Evolutionary conservation across 2,113 vertebrate species (phyloP).

Genomic region (Tringa solitaria): DNA sequence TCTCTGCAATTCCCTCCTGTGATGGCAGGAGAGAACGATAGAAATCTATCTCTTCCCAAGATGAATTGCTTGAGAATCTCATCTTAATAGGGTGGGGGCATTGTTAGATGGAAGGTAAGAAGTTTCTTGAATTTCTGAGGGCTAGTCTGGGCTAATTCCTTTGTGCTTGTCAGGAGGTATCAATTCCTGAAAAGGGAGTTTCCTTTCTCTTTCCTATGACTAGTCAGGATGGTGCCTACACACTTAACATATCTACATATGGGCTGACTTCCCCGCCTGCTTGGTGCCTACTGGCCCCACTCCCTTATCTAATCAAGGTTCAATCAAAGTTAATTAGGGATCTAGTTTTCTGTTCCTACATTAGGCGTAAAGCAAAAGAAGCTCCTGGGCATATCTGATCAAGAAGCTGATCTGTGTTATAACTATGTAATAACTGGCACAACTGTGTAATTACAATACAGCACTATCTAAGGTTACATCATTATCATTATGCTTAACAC

Average conservation of each 20-base stretch:
- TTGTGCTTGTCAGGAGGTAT: constrained; percentile 58
- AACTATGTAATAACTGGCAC: constrained; percentile 71
- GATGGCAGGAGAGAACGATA: neutral
- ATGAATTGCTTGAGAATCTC: constrained; percentile 36
- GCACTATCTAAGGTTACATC: constrained; percentile 69
- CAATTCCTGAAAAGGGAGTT: constrained; percentile 70
- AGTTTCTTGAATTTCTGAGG: constrained; percentile 44
- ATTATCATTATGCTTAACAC: constrained; percentile 56
- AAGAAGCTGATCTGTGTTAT: constrained; percentile 65
- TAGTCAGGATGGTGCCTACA: constrained; percentile 66
- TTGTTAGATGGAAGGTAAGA: constrained; percentile 33
- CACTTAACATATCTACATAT: constrained; percentile 36
- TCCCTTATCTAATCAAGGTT: constrained; percentile 70
- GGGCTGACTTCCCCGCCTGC: constrained; percentile 61
- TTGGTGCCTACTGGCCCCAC: constrained; percentile 68
- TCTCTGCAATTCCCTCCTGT: neutral
- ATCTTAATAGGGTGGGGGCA: constrained; percentile 47
- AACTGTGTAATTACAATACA: constrained; percentile 66
- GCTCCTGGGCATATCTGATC: constrained; percentile 72
- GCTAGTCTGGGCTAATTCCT: constrained; percentile 61
- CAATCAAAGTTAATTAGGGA: constrained; percentile 70
- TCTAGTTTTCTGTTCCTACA: constrained; percentile 64
- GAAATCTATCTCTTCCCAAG: constrained; percentile 42
- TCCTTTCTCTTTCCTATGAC: constrained; percentile 65
- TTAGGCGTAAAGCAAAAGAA: constrained; percentile 63